Percentiles rank a stretch among this genome's conserved stretches.
Conservation (phyloP, 1,140 invertebrate species). For the Hetaerina americana region DNA sequence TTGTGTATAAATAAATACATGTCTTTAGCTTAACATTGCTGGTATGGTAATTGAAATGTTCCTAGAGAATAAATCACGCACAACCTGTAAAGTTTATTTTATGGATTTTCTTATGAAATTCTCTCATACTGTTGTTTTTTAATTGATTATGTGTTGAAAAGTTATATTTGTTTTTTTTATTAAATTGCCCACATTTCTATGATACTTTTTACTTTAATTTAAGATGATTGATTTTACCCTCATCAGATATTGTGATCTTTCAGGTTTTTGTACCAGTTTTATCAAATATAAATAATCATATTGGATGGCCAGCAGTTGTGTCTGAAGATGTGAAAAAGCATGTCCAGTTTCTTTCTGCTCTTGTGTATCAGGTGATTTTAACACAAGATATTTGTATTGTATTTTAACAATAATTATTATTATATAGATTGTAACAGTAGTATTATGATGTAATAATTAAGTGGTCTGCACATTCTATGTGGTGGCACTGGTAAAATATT, state of each 20-base stretch:
- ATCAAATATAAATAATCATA: neutral
- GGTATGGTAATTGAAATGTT: no score
- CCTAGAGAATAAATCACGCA: no score
- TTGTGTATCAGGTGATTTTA: neutral
- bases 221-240: neutral
- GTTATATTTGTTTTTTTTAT: neutral
- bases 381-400: no score
- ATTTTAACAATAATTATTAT: no score
- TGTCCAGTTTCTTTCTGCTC: neutral
- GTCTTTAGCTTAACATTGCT: no score
- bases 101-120: neutral
- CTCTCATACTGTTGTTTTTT: neutral
- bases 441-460: no score
- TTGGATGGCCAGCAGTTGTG: neutral
- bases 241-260: neutral
- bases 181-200: neutral
- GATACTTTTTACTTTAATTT: neutral
- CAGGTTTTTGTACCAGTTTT: neutral
- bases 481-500: no score
- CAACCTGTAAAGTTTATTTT: neutral
- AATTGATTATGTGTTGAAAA: neutral
- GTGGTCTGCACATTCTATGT: no score
- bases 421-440: no score
- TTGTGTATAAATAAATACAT: no score
- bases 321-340: neutral